Percentiles rank a stretch among this genome's conserved stretches.
Evolutionary conservation across 2,888 invertebrate genomes (phyloP).

Genomic region (Drosophila rubida): DNA sequence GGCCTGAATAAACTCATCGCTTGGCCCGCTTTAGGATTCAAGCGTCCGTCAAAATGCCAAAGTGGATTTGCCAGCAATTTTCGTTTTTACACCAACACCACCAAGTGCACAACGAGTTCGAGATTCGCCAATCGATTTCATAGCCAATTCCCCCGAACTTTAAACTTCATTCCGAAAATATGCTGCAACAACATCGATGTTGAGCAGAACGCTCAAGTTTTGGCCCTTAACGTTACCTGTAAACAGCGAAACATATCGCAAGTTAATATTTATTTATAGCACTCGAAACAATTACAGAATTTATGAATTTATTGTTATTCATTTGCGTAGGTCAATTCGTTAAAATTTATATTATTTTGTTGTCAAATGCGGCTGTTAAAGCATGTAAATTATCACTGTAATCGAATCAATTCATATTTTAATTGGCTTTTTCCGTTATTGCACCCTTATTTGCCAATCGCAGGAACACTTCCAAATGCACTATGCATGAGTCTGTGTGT

Average conservation of each 20-base stretch:
- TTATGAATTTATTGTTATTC: not conserved
- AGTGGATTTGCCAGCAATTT: constrained; percentile 56
- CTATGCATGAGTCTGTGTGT: constrained; percentile 1
- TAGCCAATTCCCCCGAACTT: constrained; percentile 1
- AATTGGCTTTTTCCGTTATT: constrained; percentile 16
- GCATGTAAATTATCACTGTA: constrained; percentile 1
- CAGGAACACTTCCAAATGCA: constrained; percentile 6
- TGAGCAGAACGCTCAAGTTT: too few relatives aligned
- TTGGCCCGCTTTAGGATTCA: constrained; percentile 44
- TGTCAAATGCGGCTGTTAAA: not conserved
- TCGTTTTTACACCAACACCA: constrained; percentile 32
- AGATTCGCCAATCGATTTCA: constrained; percentile 20
- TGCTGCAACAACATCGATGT: not conserved
- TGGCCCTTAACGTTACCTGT: too few relatives aligned
- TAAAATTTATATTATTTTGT: not conserved
- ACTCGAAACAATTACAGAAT: not conserved
- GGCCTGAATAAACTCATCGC: constrained; percentile 63
- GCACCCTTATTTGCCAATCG: constrained; percentile 9
- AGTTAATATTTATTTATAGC: not conserved
- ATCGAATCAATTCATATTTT: constrained; percentile 16
- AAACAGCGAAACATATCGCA: not conserved
- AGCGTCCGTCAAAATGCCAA: constrained; percentile 53
- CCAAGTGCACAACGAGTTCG: constrained; percentile 6
- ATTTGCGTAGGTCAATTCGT: not conserved
- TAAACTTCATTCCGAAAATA: not conserved